A percentile compares a stretch with the other conserved stretches of the same genome.
Evolutionary conservation across 2,797 vertebrate species (phyloP).

Genomic region (Notolabrus celidotus): DNA sequence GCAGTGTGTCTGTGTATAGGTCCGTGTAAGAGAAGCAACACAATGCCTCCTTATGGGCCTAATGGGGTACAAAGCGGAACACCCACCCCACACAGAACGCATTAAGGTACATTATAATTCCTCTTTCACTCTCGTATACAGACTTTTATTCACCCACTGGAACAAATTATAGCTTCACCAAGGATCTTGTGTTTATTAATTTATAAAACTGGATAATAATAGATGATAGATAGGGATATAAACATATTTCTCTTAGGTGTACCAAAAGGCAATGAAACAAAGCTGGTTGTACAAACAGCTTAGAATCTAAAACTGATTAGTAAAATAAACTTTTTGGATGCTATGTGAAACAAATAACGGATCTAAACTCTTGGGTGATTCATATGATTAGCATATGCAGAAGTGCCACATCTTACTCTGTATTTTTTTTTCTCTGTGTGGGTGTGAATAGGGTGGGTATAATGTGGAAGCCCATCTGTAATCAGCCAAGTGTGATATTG

Average conservation of each 20-base stretch:
- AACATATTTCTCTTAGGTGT: conserved; percentile 4
- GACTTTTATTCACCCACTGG: conserved; percentile 24
- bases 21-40: conserved; percentile 16
- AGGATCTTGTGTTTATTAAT: conserved; percentile 37
- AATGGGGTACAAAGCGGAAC: conserved; percentile 64
- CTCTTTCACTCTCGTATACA: conserved; percentile 22
- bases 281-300: conserved; percentile 16
- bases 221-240: conserved; percentile 11
- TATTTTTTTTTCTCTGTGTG: conserved; percentile 51
- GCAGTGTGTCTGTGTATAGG: neutral
- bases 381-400: conserved; percentile 45
- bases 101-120: conserved; percentile 41
- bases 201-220: conserved; percentile 29
- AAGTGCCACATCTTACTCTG: conserved; percentile 40
- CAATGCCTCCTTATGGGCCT: conserved; percentile 66
- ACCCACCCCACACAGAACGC: conserved; percentile 29
- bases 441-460: conserved; percentile 47
- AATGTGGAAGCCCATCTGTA: conserved; percentile 74
- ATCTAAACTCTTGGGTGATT: conserved; percentile 41
- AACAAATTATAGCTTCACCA: conserved; percentile 28
- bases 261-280: conserved; percentile 15
- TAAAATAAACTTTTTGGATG: conserved; percentile 39
- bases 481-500: conserved; percentile 78
- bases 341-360: conserved; percentile 23
- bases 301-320: conserved; percentile 30